A percentile compares a stretch with the other conserved stretches of the same genome.
Conservation (phyloP, 2,113 vertebrate genomes). For the Thryonomys swinderianus region DNA sequence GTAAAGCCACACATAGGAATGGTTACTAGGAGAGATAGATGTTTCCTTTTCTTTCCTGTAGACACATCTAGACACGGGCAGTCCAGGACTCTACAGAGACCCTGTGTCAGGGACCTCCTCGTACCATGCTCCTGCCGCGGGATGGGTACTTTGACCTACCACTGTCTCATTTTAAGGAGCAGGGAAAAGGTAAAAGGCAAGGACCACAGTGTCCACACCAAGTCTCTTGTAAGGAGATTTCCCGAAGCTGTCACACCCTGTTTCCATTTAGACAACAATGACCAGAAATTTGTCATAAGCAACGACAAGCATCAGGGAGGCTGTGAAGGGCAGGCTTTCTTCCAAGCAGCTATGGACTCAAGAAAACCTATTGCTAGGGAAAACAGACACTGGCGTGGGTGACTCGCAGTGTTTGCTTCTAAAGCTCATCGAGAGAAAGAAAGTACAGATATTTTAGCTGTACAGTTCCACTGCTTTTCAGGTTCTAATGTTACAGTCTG, state of each 20-base stretch:
- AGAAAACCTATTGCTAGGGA: not conserved
- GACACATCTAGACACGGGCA: too few relatives aligned
- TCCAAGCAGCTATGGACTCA: not conserved
- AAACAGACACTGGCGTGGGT: not conserved
- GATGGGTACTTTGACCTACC: not conserved
- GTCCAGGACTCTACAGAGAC: not conserved
- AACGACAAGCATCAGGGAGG: not conserved
- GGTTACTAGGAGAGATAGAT: not conserved
- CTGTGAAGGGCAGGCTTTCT: not conserved
- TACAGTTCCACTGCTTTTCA: not conserved
- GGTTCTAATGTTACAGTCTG: not conserved
- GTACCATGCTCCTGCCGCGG: not conserved
- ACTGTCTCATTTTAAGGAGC: not conserved
- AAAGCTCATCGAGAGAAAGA: not conserved
- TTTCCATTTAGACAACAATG: constrained; percentile 4
- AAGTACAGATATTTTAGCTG: not conserved
- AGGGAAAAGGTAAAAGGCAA: not conserved
- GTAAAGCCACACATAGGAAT: not conserved
- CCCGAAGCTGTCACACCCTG: not conserved
- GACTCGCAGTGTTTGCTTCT: not conserved
- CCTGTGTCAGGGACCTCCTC: not conserved
- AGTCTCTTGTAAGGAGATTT: not conserved
- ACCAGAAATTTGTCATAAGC: not conserved
- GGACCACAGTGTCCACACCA: not conserved
- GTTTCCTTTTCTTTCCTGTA: not conserved